Percentiles rank a stretch among this genome's conserved stretches.
Conservation (phyloP, 1,140 invertebrate genomes). For the Psilanteris sp. region DNA sequence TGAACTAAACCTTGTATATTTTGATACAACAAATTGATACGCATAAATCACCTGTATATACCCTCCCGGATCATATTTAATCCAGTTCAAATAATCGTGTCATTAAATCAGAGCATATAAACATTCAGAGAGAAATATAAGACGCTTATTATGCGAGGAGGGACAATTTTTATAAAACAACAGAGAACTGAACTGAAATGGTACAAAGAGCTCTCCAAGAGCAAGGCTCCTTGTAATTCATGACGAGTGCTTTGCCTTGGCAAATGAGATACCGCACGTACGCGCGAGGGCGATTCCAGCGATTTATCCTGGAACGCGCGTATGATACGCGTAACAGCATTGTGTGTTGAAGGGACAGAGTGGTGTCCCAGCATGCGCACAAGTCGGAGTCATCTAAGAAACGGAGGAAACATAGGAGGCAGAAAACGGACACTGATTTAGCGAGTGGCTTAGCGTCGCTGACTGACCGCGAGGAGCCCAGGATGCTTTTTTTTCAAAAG, state of each 20-base stretch:
- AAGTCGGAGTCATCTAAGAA: constrained; percentile 35
- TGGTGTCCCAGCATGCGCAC: constrained; percentile 28
- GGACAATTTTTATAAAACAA: constrained; percentile 28
- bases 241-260: constrained; percentile 45
- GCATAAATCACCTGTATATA: too few relatives aligned
- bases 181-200: constrained; percentile 6
- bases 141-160: constrained; percentile 11
- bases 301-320: constrained; percentile 53
- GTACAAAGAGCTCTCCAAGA: constrained; percentile 28
- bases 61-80: not conserved
- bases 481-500: constrained; percentile 52
- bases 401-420: constrained; percentile 33
- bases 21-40: too few relatives aligned
- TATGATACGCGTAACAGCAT: constrained; percentile 49
- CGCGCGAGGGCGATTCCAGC: constrained; percentile 51
- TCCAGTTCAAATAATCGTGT: constrained; percentile 2
- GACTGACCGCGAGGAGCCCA: constrained; percentile 56
- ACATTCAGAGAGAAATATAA: constrained; percentile 7
- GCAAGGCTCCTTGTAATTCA: constrained; percentile 50
- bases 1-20: too few relatives aligned
- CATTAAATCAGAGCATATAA: constrained; percentile 17
- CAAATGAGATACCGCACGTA: constrained; percentile 54
- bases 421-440: constrained; percentile 60
- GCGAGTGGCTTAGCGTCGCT: constrained; percentile 59
- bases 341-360: constrained; percentile 45